These are phyloP conservation scores for Garrulus glandarius DNA, from an alignment of 2,797 vertebrate genomes.

Conservation along the genomic window DNA sequence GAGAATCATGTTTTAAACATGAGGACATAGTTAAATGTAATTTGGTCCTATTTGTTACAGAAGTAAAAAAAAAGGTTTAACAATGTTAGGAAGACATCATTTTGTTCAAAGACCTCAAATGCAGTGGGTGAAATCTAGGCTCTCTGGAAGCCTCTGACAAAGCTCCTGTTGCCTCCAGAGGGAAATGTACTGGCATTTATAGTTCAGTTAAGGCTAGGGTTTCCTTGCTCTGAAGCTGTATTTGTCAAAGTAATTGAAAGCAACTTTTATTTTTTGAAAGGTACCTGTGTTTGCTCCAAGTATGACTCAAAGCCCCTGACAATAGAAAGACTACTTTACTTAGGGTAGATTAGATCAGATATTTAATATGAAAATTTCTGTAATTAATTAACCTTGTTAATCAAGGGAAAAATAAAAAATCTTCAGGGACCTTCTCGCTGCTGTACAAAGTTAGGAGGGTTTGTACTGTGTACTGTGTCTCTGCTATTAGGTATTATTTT, in stretches of 20 bases:
- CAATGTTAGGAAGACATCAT: background rate
- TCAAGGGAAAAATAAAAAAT: background rate
- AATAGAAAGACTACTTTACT: background rate
- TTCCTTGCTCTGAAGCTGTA: background rate
- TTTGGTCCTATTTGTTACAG: background rate
- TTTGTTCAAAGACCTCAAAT: background rate
- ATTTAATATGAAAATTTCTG: background rate
- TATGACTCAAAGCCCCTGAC: background rate
- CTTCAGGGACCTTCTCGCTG: background rate
- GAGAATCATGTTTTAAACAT: background rate
- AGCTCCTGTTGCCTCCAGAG: background rate
- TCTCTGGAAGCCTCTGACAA: background rate
- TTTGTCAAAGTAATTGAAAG: background rate
- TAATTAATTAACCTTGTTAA: conserved; percentile 6
- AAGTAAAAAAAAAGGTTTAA: background rate
- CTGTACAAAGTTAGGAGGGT: background rate
- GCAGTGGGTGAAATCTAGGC: background rate
- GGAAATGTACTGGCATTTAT: background rate
- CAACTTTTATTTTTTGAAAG: background rate
- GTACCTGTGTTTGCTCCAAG: background rate
- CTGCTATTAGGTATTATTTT: background rate
- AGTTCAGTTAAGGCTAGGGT: background rate
- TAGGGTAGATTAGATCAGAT: background rate
- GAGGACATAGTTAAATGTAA: background rate
- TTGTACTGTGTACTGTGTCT: background rate